Percentiles rank a stretch among this genome's conserved stretches.
These are phyloP conservation scores for Halesus radiatus DNA, from an alignment of 1,140 invertebrate genomes.

Conservation along the genomic window DNA sequence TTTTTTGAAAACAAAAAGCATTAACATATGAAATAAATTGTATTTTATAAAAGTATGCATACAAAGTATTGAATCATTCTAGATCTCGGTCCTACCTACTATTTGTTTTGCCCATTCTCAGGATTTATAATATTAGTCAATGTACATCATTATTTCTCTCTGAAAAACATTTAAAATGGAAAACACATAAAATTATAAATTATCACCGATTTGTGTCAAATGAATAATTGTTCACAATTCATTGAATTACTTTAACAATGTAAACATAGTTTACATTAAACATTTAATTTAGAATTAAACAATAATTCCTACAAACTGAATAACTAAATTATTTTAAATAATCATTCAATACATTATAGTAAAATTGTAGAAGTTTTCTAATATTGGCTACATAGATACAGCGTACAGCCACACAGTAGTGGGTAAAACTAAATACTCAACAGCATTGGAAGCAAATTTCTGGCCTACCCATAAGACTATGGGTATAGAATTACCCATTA, in stretches of 20 bases:
- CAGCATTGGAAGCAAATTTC: constrained; percentile 30
- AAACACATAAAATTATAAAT: constrained; percentile 16
- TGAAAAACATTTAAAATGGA: constrained; percentile 8
- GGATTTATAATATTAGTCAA: too few relatives aligned
- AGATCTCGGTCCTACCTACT: neutral
- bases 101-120: neutral
- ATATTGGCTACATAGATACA: constrained; percentile 19
- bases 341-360: constrained; percentile 18
- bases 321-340: constrained; percentile 21
- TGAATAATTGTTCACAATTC: constrained; percentile 2
- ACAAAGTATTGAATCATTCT: constrained; percentile 1
- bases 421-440: constrained; percentile 12
- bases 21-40: constrained; percentile 5
- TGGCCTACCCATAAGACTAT: constrained; percentile 11
- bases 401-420: neutral
- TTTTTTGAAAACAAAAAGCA: constrained; percentile 18
- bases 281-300: constrained; percentile 6
- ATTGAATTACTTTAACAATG: constrained; percentile 24
- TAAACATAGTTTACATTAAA: constrained; percentile 26
- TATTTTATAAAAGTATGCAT: neutral
- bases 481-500: neutral
- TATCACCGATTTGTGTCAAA: constrained; percentile 11
- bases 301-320: constrained; percentile 29
- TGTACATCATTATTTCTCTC: neutral
- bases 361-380: constrained; percentile 27